Evolutionary conservation across 2,888 invertebrate genomes (phyloP).

Genomic region (Cepaea hortensis): DNA sequence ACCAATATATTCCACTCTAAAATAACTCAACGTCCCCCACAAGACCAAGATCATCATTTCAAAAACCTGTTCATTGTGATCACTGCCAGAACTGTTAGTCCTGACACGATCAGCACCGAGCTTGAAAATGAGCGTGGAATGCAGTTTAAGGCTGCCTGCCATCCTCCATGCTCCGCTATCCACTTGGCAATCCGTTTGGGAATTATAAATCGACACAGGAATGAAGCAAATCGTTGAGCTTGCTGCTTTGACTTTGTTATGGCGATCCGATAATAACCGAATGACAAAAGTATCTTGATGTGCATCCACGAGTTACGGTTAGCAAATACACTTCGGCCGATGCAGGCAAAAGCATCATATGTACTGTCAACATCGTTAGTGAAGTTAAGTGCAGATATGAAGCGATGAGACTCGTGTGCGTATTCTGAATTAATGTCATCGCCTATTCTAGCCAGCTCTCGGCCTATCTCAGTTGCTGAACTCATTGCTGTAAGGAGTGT

Average conservation of each 20-base stretch:
- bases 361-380: slow-evolving; percentile 64
- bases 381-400: slow-evolving; percentile 68
- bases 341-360: slow-evolving; percentile 72
- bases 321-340: slow-evolving; percentile 73
- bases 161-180: slow-evolving; percentile 76
- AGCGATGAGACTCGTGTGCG: slow-evolving; percentile 67
- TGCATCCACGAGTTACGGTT: slow-evolving; percentile 74
- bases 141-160: slow-evolving; percentile 57
- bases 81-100: slow-evolving; percentile 31
- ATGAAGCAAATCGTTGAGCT: slow-evolving; percentile 67
- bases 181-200: slow-evolving; percentile 72
- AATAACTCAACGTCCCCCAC: background rate
- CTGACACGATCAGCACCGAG: slow-evolving; percentile 28
- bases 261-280: slow-evolving; percentile 76
- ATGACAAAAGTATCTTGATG: slow-evolving; percentile 74
- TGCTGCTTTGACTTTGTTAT: slow-evolving; percentile 66
- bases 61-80: slow-evolving; percentile 18
- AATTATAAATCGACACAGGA: slow-evolving; percentile 70
- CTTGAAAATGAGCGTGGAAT: slow-evolving; percentile 16
- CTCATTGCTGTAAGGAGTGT: background rate
- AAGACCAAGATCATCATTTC: background rate
- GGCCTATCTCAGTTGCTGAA: slow-evolving; percentile 69
- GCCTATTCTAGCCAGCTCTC: slow-evolving; percentile 73
- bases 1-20: background rate
- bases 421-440: slow-evolving; percentile 74